Evolutionary conservation across 2,888 invertebrate genomes (phyloP).

Genomic region (Mesochorus sp.): DNA sequence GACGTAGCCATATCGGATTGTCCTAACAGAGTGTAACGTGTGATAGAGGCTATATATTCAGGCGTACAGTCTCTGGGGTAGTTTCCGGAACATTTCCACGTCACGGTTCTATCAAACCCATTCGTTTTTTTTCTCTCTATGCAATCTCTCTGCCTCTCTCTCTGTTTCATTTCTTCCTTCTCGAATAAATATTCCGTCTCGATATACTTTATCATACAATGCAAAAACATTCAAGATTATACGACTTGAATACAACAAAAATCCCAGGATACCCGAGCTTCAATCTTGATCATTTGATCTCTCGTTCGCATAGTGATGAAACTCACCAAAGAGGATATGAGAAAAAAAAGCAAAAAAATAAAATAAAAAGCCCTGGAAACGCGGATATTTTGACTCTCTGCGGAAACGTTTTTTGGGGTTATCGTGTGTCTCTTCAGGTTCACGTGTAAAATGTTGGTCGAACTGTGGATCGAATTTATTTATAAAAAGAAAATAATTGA

Average conservation of each 20-base stretch:
- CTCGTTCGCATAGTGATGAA: neutral
- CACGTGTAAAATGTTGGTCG: too few species aligned
- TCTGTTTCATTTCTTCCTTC: slow-evolving; percentile 5
- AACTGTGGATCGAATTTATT: too few species aligned
- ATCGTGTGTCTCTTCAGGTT: neutral
- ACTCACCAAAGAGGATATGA: too few species aligned
- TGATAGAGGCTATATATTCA: neutral
- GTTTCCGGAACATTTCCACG: slow-evolving; percentile 37
- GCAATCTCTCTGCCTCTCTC: neutral
- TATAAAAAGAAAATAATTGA: too few species aligned
- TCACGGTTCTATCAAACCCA: slow-evolving; percentile 3
- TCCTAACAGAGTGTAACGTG: slow-evolving; percentile 14
- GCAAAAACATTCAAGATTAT: slow-evolving; percentile 22
- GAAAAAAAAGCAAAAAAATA: too few species aligned
- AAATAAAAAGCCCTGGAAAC: too few species aligned
- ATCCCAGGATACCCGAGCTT: neutral
- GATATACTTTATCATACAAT: slow-evolving; percentile 37
- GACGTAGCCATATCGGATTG: slow-evolving; percentile 24
- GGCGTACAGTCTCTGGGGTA: slow-evolving; percentile 8
- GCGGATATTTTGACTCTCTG: too few species aligned
- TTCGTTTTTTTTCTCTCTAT: too few species aligned
- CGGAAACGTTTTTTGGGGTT: too few species aligned
- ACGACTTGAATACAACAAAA: slow-evolving; percentile 17
- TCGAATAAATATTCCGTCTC: slow-evolving; percentile 30
- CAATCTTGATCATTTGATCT: slow-evolving; percentile 37